A percentile compares a stretch with the other conserved stretches of the same genome.
Evolutionary conservation across 30 jellyfish, hydroid and myxozoan species (phyloP).

Genomic region (Hydractinia symbiolongicarpus): DNA sequence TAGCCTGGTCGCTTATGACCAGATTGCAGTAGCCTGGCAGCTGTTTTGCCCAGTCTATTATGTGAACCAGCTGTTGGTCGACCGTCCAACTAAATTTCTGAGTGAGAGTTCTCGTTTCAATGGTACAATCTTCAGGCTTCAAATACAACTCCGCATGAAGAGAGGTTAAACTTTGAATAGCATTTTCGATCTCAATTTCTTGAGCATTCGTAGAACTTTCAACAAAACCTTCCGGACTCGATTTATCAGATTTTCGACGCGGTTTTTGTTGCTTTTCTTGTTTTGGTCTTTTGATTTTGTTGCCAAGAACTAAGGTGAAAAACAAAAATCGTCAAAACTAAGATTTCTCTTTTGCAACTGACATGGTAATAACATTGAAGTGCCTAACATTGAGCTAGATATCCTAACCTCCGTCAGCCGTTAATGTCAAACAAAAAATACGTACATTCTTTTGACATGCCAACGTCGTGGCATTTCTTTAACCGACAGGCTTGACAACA

Average conservation of each 20-base stretch:
- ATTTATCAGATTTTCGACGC: constrained; percentile 51
- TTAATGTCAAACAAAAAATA: not conserved
- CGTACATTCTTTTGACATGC: constrained; percentile 97
- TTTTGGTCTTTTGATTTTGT: constrained; percentile 52
- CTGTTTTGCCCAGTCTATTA: constrained; percentile 92
- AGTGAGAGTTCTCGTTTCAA: constrained; percentile 35
- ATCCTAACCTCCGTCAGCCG: not conserved
- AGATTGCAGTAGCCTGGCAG: constrained; percentile 83
- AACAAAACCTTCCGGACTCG: constrained; percentile 47
- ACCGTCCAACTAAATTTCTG: constrained; percentile 49
- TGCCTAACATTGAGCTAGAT: too few species aligned
- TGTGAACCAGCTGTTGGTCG: constrained; percentile 63
- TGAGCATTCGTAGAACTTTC: constrained; percentile 56
- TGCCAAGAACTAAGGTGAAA: constrained; percentile 62
- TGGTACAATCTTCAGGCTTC: constrained; percentile 5
- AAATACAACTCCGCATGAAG: constrained; percentile 31
- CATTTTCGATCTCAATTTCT: constrained; percentile 73
- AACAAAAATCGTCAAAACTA: not conserved
- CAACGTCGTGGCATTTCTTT: constrained; percentile 85
- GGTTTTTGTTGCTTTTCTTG: constrained; percentile 40
- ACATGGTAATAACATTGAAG: too few species aligned
- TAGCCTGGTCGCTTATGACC: constrained; percentile 78
- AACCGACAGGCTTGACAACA: constrained; percentile 95
- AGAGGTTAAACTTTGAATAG: constrained; percentile 35
- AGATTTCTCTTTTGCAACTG: too few species aligned